Evolutionary conservation across 2,113 vertebrate genomes (phyloP), one percentile per base, ranked within the genome.

Genomic region (Pygoscelis antarcticus): DNA sequence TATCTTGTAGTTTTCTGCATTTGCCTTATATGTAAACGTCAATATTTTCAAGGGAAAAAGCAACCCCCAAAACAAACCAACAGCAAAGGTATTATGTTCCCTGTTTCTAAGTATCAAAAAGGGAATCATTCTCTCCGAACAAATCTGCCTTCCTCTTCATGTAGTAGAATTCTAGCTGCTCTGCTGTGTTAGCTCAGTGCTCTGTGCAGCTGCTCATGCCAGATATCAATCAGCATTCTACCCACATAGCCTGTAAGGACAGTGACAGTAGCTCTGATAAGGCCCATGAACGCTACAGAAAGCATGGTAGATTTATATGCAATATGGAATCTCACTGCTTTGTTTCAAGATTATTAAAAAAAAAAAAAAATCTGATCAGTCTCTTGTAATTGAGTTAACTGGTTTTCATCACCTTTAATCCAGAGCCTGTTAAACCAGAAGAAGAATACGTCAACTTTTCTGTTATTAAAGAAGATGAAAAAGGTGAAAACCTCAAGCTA

Each of bases 381-480:
- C 46, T 57, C 16, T 76, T 89, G 19, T 29, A 78, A 85, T 2
- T 49, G 21, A 55, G 18, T 83, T 77, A 87, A 96, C 23, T 78
- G 66, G 36, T 93, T 34, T 57, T 93, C 42, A 42, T 47, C 62
- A 60, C 60, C 83, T 96, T 95, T 83, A 69, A 61, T 89, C 25
- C 86, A 98, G 97, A 78, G 18, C 66, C 12, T 27, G 17, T 80
- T 62, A 62, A 60, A 42, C 34, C 71, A 52, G 88, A 96, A 68
- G 65, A 97, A 52, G 91, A 97, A 11, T 98, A 98, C 2, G 12
- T 90, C 65, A 94, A 81, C 49, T 79, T 97, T 22, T 6, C 74
- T 26, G 11, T 78, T 77, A 30, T 47, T 47, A 83, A 65, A 66
- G 68, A 93, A 89, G 38, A 92, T n/a, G 92, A 82, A 89, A 82